phyloP scores from a whole-genome alignment of 1,140 invertebrate species.

The Kradibia gibbosae region DNA sequence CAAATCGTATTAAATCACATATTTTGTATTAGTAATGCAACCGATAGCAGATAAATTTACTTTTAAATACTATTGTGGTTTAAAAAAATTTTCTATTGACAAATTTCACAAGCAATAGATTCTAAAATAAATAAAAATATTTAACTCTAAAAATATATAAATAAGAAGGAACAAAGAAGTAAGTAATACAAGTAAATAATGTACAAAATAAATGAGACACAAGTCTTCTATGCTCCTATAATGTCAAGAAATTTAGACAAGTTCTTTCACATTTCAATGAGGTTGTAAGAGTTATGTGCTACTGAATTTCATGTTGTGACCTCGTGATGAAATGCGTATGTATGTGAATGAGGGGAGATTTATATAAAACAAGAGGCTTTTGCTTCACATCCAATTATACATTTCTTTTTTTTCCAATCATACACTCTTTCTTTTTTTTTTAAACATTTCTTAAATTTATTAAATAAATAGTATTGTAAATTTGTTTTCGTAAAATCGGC shows the following conservation, averaged over 20 bases:
- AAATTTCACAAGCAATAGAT: neutral
- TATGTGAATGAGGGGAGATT: neutral
- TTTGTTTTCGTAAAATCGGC: no score
- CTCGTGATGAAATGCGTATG: neutral
- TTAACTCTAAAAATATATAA: neutral
- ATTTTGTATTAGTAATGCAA: no score
- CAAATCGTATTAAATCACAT: neutral
- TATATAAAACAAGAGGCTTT: neutral
- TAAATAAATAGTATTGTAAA: no score
- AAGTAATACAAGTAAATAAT: neutral
- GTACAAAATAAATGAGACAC: neutral
- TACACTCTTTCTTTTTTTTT: no score
- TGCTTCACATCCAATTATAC: neutral
- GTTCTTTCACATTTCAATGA: conserved; percentile 16
- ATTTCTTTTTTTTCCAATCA: neutral
- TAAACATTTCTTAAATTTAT: no score
- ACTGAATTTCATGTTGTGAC: neutral
- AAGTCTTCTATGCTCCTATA: neutral
- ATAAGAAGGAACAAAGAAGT: neutral
- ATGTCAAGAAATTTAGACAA: conserved; percentile 10
- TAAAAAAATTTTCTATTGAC: neutral
- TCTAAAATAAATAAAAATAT: neutral
- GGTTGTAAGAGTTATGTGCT: conserved; percentile 10
- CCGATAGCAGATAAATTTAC: no score
- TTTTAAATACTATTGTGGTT: neutral